Percentiles rank a stretch among this genome's conserved stretches.
These are phyloP conservation scores for Tenthredo scrophulariae DNA, from an alignment of 2,888 invertebrate species.

Conservation along the genomic window DNA sequence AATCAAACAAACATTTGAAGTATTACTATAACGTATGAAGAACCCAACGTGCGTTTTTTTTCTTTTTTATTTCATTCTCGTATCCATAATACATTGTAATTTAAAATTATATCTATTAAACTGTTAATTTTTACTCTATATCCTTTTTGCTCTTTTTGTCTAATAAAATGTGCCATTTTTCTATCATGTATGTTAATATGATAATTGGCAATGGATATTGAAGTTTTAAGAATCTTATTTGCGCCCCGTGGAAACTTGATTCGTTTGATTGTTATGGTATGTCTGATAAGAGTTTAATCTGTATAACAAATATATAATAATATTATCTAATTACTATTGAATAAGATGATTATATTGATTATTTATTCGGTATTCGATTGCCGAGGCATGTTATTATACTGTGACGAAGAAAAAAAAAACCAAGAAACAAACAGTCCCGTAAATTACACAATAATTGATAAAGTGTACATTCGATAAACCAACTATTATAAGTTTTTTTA, in stretches of 20 bases:
- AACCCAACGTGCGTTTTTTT: neutral
- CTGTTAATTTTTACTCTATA: neutral
- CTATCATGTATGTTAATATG: constrained; percentile 21
- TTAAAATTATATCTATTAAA: neutral
- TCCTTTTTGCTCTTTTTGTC: neutral
- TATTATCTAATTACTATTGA: constrained; percentile 20
- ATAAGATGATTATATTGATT: constrained; percentile 30
- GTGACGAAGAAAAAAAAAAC: neutral
- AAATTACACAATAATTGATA: constrained; percentile 36
- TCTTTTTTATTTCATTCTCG: no score
- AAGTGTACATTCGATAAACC: constrained; percentile 48
- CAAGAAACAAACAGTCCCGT: neutral
- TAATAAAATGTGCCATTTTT: constrained; percentile 33
- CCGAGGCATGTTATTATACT: constrained; percentile 40
- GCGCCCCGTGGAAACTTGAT: neutral
- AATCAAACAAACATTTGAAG: neutral
- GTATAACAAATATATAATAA: constrained; percentile 9
- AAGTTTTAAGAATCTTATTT: neutral
- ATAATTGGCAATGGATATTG: neutral
- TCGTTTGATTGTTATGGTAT: constrained; percentile 44
- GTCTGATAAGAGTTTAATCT: constrained; percentile 47
- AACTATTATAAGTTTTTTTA: constrained; percentile 48
- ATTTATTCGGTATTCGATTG: constrained; percentile 44
- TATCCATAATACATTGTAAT: neutral
- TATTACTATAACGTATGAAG: constrained; percentile 2